Percentiles rank a stretch among this genome's conserved stretches.
phyloP scores from a whole-genome alignment of 2,888 invertebrate genomes.

The Hemaris fuciformis region DNA sequence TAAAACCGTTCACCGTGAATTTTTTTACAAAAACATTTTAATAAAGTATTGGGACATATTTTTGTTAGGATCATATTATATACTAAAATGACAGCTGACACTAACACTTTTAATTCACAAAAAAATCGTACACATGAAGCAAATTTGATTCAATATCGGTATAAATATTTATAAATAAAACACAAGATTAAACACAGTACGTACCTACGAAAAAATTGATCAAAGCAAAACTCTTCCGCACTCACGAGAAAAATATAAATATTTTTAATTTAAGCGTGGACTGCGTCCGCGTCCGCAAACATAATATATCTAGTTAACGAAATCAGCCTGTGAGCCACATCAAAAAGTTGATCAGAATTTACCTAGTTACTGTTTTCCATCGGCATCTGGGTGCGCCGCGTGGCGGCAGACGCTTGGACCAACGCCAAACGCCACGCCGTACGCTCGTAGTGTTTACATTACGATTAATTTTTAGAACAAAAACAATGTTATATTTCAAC shows the following conservation, averaged over 20 bases:
- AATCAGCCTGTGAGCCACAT: conserved; percentile 10
- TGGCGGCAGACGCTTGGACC: conserved; percentile 43
- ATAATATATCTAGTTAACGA: conserved; percentile 5
- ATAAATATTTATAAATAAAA: background rate
- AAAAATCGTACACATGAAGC: too few species aligned
- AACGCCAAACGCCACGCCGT: conserved; percentile 41
- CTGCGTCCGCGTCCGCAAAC: background rate
- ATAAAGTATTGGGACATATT: too few species aligned
- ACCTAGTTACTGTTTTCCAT: conserved; percentile 41
- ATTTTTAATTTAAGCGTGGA: background rate
- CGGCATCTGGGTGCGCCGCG: conserved; percentile 57
- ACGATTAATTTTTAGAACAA: conserved; percentile 43
- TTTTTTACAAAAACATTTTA: background rate
- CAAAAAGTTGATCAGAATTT: conserved; percentile 36
- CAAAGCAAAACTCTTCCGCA: background rate
- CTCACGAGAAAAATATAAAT: background rate
- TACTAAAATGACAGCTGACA: too few species aligned
- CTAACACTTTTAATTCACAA: too few species aligned
- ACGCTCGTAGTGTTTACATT: conserved; percentile 42
- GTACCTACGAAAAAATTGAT: background rate
- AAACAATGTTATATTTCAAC: conserved; percentile 38
- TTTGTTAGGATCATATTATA: too few species aligned
- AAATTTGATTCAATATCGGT: background rate
- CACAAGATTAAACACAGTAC: background rate
- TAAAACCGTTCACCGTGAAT: background rate